Conservation (phyloP, 2,888 invertebrate genomes). For the Noctua janthe region DNA sequence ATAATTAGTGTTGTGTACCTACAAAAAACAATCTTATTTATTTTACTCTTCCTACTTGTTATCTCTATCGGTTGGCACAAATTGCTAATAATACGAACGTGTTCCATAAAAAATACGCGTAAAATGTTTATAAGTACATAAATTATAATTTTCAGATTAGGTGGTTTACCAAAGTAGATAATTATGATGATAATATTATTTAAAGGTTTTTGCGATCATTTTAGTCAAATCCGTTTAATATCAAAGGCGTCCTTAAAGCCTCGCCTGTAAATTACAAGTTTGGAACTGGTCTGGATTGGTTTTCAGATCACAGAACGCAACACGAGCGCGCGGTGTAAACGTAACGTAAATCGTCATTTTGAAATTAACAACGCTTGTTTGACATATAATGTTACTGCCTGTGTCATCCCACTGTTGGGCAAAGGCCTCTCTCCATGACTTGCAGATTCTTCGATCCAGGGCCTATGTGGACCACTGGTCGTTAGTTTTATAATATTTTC, state of each 20-base stretch:
- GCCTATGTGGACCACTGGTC: no score
- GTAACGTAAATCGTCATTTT: not conserved
- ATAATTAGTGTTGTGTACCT: not conserved
- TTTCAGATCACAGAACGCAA: not conserved
- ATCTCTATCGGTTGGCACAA: conserved; percentile 15
- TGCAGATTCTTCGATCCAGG: no score
- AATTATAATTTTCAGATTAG: conserved; percentile 23
- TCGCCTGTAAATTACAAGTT: not conserved
- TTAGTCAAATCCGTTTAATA: conserved; percentile 5
- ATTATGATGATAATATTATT: conserved; percentile 14
- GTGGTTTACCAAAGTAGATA: conserved; percentile 33
- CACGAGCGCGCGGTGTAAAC: not conserved
- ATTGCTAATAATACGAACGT: not conserved
- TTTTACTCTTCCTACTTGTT: conserved; percentile 16
- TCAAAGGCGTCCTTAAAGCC: not conserved
- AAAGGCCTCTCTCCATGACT: no score
- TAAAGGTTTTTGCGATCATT: conserved; percentile 11
- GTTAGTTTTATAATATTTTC: not conserved
- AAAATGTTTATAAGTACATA: not conserved
- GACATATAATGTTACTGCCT: no score
- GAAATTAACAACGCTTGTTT: not conserved
- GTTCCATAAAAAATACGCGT: not conserved
- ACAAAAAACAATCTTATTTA: conserved; percentile 4
- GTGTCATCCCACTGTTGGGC: no score
- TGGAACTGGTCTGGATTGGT: not conserved